Evolutionary conservation across 2,113 vertebrate species (phyloP).

Genomic region (Alectura lathami): DNA sequence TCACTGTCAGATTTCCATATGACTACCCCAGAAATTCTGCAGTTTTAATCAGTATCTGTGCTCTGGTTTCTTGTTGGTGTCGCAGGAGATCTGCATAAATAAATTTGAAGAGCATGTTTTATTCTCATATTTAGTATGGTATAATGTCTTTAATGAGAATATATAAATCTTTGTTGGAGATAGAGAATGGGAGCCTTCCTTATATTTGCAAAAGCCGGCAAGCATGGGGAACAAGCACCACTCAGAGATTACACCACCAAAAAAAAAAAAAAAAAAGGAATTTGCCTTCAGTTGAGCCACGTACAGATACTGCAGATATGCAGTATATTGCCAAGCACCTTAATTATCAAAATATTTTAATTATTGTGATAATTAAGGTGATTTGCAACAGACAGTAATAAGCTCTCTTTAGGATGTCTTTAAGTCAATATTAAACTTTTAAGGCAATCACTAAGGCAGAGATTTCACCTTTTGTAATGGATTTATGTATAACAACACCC

Average conservation of each 20-base stretch:
- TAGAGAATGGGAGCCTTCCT: background rate
- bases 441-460: background rate
- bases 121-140: background rate
- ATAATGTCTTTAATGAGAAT: background rate
- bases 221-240: background rate
- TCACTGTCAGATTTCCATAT: background rate
- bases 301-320: background rate
- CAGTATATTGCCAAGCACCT: no score
- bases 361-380: background rate
- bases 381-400: background rate
- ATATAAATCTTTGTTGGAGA: background rate
- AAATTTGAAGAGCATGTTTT: background rate
- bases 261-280: no score
- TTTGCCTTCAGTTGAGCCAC: background rate
- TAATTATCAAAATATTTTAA: no score
- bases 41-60: background rate
- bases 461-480: fast-evolving
- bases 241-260: background rate
- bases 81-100: background rate
- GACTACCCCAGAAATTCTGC: background rate
- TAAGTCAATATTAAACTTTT: background rate
- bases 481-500: fast-evolving
- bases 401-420: background rate
- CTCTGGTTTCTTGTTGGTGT: background rate
- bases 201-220: background rate